Base-by-base conservation (phyloP, 2,797 vertebrate genomes). In the Champsocephalus gunnari region DNA sequence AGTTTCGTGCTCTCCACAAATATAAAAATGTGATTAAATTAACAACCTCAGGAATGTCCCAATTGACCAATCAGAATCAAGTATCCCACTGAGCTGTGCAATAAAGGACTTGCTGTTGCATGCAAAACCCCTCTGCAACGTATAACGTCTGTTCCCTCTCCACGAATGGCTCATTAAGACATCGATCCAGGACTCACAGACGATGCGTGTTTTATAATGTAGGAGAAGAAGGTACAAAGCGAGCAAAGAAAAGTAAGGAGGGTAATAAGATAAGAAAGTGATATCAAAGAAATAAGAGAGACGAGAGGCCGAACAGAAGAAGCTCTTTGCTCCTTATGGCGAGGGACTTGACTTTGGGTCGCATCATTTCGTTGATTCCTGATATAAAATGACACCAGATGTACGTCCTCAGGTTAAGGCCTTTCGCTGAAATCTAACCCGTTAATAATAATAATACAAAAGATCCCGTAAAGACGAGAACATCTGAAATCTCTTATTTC, bases 291-390 rank as follows among this genome's bases (percentile, higher is more conserved):
- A 12, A 9, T 62, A 48, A 54, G 32, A 38, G 0, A 49, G 5
- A 57, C n/a, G 13, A 43, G 4, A n/a, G 17, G 44, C 5, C 34
- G 12, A 17, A 1, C n/a, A 45, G 43, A 38, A 51, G 56, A 48
- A 5, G 41, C 3, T 68, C 12, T 13, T 4, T 63, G 70, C 50
- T 66, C 34, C n/a, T 59, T 45, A 19, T 17, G 9, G 13, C 8
- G 73, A 77, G 65, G 62, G n/a, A 32, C 73, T 24, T 19, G 28
- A 79, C 65, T 66, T 54, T 47, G 56, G 38, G 77, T 74, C 61
- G 59, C 69, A 58, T 81, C 59, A 16, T 12, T 48, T 56, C 74
- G 73, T 86, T 64, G 68, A 86, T 78, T 81, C n/a, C 60, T 80
- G 65, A 77, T 38, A 68, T 57, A 45, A 77, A n/a, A 58, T 74